phyloP scores from a whole-genome alignment of 2,113 vertebrate genomes.

The Terrapene triunguis region DNA sequence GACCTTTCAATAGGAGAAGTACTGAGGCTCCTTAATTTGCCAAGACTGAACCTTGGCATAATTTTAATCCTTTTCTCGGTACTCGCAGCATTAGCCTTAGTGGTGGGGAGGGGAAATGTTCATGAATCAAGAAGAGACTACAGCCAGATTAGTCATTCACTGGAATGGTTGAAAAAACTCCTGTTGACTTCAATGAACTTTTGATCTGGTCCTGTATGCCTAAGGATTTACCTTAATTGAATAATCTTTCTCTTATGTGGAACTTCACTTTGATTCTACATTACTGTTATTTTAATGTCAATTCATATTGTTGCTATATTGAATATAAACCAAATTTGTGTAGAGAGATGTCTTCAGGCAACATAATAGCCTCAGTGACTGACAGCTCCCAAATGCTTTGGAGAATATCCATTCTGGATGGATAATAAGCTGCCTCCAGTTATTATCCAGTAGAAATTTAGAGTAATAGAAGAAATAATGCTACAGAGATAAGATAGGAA shows the following conservation, averaged over 20 bases:
- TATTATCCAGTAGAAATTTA: neutral
- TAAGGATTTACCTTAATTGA: neutral
- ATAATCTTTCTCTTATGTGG: neutral
- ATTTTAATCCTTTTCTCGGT: neutral
- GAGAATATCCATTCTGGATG: neutral
- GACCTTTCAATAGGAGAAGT: neutral
- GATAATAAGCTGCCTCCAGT: neutral
- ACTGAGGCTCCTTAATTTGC: neutral
- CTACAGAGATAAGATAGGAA: neutral
- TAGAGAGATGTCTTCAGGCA: neutral
- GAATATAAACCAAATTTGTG: neutral
- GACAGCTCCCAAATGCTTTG: neutral
- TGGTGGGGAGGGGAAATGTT: neutral
- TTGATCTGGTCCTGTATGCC: neutral
- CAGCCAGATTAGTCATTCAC: neutral
- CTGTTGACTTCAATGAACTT: neutral
- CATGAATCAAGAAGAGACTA: neutral
- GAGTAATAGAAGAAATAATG: neutral
- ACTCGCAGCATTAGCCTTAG: neutral
- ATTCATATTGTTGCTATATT: neutral
- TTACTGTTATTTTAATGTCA: neutral
- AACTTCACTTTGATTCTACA: neutral
- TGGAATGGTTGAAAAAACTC: neutral
- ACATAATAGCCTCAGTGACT: neutral
- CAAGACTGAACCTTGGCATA: neutral